Conservation (phyloP, 2,113 vertebrate species). For the Cebidichthys violaceus region DNA sequence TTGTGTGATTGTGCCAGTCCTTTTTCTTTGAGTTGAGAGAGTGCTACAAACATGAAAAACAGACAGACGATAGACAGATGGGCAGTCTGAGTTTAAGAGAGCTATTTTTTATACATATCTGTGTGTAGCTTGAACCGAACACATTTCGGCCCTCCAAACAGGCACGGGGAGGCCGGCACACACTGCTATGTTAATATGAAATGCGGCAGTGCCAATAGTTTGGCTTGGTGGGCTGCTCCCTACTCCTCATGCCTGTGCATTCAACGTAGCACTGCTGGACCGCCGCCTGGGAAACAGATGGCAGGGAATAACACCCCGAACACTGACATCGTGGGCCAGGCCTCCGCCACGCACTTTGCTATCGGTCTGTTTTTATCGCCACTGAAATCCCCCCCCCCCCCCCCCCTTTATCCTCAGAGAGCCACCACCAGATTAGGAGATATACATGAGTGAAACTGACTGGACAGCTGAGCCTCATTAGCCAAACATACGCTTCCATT, state of each 20-base stretch:
- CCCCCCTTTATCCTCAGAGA: conserved; percentile 62
- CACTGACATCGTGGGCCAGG: conserved; percentile 78
- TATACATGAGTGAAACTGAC: conserved; percentile 75
- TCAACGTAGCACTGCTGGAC: conserved; percentile 76
- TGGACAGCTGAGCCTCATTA: conserved; percentile 77
- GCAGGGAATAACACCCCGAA: conserved; percentile 81
- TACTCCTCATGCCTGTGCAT: conserved; percentile 64
- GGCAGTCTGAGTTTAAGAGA: conserved; percentile 60
- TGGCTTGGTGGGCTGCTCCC: conserved; percentile 58
- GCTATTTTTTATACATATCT: conserved; percentile 39
- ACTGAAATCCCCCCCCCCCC: conserved; percentile 62
- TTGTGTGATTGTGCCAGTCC: conserved; percentile 40
- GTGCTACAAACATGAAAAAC: conserved; percentile 58
- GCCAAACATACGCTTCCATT: conserved; percentile 71
- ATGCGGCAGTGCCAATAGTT: conserved; percentile 53
- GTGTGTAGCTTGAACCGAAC: conserved; percentile 40
- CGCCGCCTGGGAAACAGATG: conserved; percentile 84
- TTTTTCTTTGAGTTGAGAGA: conserved; percentile 42
- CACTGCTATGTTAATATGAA: conserved; percentile 46
- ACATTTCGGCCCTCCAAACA: conserved; percentile 49
- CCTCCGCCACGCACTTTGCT: conserved; percentile 71
- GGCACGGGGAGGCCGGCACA: conserved; percentile 39
- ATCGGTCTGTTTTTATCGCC: conserved; percentile 66
- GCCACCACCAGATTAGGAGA: conserved; percentile 78
- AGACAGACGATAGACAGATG: conserved; percentile 72